phyloP scores from a whole-genome alignment of 2,797 vertebrate species.

The Oryzias sinensis region DNA sequence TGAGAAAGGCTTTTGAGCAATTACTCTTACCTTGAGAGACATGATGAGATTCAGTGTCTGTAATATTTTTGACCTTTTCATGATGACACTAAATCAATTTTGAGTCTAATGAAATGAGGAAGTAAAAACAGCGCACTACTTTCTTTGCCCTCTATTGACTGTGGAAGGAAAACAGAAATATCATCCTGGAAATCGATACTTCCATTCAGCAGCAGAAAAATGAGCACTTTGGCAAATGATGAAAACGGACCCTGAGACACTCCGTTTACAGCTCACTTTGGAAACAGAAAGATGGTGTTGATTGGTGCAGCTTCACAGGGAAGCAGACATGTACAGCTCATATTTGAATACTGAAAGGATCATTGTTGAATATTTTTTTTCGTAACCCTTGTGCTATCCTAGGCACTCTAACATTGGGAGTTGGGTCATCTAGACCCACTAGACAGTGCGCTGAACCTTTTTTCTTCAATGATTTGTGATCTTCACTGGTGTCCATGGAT shows the following conservation, averaged over 20 bases:
- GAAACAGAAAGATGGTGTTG: not conserved
- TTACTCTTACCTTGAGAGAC: not conserved
- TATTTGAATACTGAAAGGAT: too few species aligned
- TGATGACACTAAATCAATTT: conserved; percentile 17
- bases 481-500: too few species aligned
- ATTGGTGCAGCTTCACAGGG: too few species aligned
- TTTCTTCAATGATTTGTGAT: too few species aligned
- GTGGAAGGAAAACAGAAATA: not conserved
- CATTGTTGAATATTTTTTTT: too few species aligned
- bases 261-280: not conserved
- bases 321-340: too few species aligned
- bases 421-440: too few species aligned
- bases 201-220: conserved; percentile 10
- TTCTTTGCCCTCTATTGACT: conserved; percentile 11
- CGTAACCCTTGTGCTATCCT: too few species aligned
- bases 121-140: not conserved
- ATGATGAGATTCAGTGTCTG: not conserved
- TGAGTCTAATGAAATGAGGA: conserved; percentile 4
- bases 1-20: not conserved
- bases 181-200: conserved; percentile 33
- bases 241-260: not conserved
- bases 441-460: too few species aligned
- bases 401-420: too few species aligned
- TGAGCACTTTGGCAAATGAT: not conserved
- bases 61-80: conserved; percentile 6